Base-by-base conservation (phyloP, 2,113 vertebrate species). In the Nothocercus nigrocapillus region DNA sequence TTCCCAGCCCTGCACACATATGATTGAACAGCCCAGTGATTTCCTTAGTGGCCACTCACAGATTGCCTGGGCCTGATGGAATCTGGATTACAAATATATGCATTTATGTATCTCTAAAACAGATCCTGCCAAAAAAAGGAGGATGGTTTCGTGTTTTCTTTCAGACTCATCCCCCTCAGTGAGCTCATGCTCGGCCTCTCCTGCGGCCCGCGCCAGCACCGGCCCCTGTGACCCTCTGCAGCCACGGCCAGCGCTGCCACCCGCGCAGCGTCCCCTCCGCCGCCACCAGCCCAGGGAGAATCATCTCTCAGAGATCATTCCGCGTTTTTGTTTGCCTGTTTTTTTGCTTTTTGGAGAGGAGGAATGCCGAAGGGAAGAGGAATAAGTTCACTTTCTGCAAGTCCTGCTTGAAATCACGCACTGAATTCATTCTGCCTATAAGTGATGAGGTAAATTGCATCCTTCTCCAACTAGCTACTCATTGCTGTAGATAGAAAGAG, bases 101-200 rank as follows among this genome's bases (percentile, higher is more conserved):
- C 10, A 49, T 27, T 27, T 54, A 27, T 32, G 20, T 58, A 88
- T 80, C 87, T 88, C 63, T 81, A 95, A 95, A 88, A 40, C 76
- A 96, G 77, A 91, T 25, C 34, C 89, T 88, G 94, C 82, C 18
- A 40, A 82, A 74, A 49, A 49, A 42, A 79, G 51, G 51, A 88
- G 53, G 47, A 64, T 25, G 51, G 42, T 59, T 91, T 95, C 13
- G 2, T 49, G 83, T 90, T 95, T 96, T 76, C 84, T 88, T 96
- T 97, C 94, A 90, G 34, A 47, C 38, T 72, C 6, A 68, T 58
- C 82, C 94, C 86, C 91, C 34, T 70, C 0, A 61, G 75, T 61
- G 86, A 96, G 81, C 63, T 83, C 85, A 91, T 19, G 63, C 86
- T 89, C 74, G 61, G 93, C 64, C 87, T 93, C 74, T 93, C 76